Base-by-base conservation (phyloP, 2,113 vertebrate genomes). In the Raja brachyura region DNA sequence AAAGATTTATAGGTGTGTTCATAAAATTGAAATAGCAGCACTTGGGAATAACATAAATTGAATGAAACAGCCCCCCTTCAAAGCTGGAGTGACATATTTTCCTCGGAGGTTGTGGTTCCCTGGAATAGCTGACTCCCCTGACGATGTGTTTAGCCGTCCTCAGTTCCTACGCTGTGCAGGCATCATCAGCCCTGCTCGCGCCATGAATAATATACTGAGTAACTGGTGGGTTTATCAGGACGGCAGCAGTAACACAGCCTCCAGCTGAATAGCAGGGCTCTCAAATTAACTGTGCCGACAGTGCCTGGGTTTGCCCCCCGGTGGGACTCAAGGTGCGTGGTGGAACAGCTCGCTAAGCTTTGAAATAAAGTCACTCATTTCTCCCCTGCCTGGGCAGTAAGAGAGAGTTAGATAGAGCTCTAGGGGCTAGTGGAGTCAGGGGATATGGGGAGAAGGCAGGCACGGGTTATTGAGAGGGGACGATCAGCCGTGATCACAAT, bases 181-280 rank as follows among this genome's bases (percentile, higher is more conserved):
- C 16, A 61, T 31, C 6, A 48, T 3, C 39, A 16, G 83, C 59
- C 59, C n/a, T 66, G 28, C 59, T 63, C 28, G 0, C 5, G 5
- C 28, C 1, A 88, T 88, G 59, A 86, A 88, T 66, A 63, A 63
- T 88, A 33, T 56, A 88, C 31, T 31, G 28, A 85, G 54, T 59
- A 61, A 14, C 83, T 86, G 79, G 79, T 86, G 83, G 61, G 83
- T 86, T 86, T 61, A n/a, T 86, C 81, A 28, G 81, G 54, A n/a
- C 81, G 22, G 81, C 81, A n/a, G 16, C 79, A 83, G 48, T 85
- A 59, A 63, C 83, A 88, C 39, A 48, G 83, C 83, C 83, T 33
- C 5, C 28, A 88, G 83, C 83, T 14, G 59, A 88, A 31, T 63
- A 31, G 31, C 83, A 88, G 31, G 28, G 59, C 8, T 66, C 59